phyloP scores from a whole-genome alignment of 2,113 vertebrate species.

The Myotis lucifugus region DNA sequence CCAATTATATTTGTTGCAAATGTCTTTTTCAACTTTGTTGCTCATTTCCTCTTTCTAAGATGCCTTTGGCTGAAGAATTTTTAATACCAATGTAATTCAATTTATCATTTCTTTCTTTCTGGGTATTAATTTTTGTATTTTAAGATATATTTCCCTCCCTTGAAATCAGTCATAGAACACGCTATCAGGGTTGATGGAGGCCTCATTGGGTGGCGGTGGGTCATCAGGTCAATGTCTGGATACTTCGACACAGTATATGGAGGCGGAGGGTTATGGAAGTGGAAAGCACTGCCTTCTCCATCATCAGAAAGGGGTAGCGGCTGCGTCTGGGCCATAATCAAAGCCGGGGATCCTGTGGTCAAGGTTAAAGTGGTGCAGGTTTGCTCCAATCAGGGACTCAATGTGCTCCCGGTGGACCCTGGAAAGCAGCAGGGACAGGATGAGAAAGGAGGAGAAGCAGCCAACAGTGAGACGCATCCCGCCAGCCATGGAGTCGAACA shows the following conservation, averaged over 20 bases:
- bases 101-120: not conserved
- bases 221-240: slow-evolving; percentile 95
- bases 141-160: not conserved
- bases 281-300: slow-evolving; percentile 96
- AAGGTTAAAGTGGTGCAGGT: slow-evolving; percentile 98
- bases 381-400: slow-evolving; percentile 96
- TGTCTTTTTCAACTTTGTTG: not conserved
- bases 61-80: not conserved
- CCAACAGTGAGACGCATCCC: slow-evolving; percentile 98
- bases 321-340: slow-evolving; percentile 94
- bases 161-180: slow-evolving; percentile 89
- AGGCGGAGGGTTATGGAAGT: slow-evolving; percentile 96
- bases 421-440: slow-evolving; percentile 97
- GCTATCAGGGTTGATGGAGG: slow-evolving; percentile 94
- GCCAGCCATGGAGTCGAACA: slow-evolving; percentile 98
- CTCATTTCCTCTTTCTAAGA: not conserved
- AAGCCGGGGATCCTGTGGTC: slow-evolving; percentile 96
- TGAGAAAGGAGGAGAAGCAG: slow-evolving; percentile 99
- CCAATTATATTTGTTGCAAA: not conserved
- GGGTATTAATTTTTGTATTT: not conserved
- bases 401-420: slow-evolving; percentile 98
- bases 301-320: slow-evolving; percentile 97
- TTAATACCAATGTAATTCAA: not conserved
- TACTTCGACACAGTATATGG: slow-evolving; percentile 98
- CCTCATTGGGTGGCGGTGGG: slow-evolving; percentile 96